phyloP scores from a whole-genome alignment of 2,797 vertebrate species.

The Labroides dimidiatus region DNA sequence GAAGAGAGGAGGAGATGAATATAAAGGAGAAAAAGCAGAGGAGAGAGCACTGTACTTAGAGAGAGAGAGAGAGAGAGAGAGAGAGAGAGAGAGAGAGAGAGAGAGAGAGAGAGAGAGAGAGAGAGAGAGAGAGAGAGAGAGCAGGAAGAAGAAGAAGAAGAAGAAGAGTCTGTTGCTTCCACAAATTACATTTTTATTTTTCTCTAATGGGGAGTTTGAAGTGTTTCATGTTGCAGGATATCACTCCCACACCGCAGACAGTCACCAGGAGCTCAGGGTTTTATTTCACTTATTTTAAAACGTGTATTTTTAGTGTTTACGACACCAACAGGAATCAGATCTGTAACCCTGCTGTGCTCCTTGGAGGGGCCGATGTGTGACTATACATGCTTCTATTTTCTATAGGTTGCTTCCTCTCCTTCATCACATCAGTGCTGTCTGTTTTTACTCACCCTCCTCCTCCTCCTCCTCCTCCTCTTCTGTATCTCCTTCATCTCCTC shows the following conservation, averaged over 20 bases:
- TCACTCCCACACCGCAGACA: slow-evolving; percentile 10
- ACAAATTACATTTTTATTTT: slow-evolving; percentile 25
- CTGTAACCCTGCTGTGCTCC: background rate
- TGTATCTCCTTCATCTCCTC: slow-evolving; percentile 58
- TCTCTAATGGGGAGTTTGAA: slow-evolving; percentile 15
- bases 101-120: too few species aligned
- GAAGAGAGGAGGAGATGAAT: slow-evolving; percentile 25
- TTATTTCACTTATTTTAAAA: slow-evolving; percentile 9
- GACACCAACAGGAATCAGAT: slow-evolving; percentile 26
- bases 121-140: slow-evolving; percentile 20
- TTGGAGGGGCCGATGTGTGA: background rate
- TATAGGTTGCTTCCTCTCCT: slow-evolving; percentile 25
- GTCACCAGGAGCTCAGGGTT: background rate
- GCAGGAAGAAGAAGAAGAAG: slow-evolving; percentile 11
- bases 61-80: slow-evolving; percentile 29
- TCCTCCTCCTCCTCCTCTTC: slow-evolving; percentile 35
- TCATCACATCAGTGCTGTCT: slow-evolving; percentile 31
- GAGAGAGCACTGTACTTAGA: too few species aligned
- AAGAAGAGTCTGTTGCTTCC: slow-evolving; percentile 16
- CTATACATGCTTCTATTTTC: slow-evolving; percentile 14
- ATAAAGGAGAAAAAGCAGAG: background rate
- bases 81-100: slow-evolving; percentile 3
- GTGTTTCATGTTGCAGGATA: slow-evolving; percentile 11
- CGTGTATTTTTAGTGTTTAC: slow-evolving; percentile 21
- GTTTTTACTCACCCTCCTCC: slow-evolving; percentile 15